phyloP scores from a whole-genome alignment of 2,113 vertebrate species.

The Vireo altiloquus region DNA sequence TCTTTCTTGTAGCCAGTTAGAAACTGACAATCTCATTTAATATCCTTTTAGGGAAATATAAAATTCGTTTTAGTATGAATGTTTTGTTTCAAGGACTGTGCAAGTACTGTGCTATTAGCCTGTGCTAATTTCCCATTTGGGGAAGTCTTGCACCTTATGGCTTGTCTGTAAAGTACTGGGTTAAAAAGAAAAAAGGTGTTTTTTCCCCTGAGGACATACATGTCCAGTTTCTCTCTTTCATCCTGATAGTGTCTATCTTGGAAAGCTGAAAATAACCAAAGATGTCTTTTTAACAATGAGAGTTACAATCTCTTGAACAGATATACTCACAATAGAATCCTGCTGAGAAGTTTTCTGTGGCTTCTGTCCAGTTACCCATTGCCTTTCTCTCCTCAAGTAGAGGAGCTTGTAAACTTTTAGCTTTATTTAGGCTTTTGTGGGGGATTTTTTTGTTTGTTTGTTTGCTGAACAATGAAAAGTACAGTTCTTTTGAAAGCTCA shows the following conservation, averaged over 20 bases:
- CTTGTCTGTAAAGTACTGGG: background rate
- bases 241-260: background rate
- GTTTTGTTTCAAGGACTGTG: background rate
- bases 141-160: background rate
- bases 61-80: background rate
- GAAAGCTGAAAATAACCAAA: background rate
- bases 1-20: background rate
- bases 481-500: background rate
- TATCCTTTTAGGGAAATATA: background rate
- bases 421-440: background rate
- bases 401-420: background rate
- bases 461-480: background rate
- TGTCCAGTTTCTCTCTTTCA: background rate
- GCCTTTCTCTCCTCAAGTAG: background rate
- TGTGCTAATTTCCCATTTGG: background rate
- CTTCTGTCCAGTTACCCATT: background rate
- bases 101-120: background rate
- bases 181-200: accelerated
- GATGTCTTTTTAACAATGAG: background rate
- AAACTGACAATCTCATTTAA: background rate
- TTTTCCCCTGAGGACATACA: background rate
- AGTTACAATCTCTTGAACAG: background rate
- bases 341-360: background rate
- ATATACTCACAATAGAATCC: background rate
- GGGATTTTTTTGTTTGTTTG: background rate